Evolutionary conservation across 2,113 vertebrate genomes (phyloP).

Genomic region (Heterochromis multidens): DNA sequence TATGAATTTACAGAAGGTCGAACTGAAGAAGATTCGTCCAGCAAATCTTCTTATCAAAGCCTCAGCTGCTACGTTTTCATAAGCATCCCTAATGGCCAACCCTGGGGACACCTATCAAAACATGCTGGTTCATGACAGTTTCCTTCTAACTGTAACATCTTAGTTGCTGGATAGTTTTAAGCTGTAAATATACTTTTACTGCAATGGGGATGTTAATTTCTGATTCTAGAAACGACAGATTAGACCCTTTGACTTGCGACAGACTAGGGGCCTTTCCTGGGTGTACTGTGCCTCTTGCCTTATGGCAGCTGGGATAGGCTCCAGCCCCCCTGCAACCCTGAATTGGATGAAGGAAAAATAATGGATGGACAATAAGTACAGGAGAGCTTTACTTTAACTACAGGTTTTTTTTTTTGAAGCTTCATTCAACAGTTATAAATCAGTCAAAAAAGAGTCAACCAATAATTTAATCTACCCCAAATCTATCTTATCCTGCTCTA

Average conservation of each 20-base stretch:
- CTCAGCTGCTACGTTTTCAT: too few species aligned
- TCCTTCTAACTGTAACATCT: not conserved
- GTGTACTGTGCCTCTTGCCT: too few species aligned
- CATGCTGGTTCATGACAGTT: too few species aligned
- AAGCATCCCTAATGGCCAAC: too few species aligned
- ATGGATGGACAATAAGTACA: not conserved
- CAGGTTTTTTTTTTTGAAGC: not conserved
- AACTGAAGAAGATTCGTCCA: not conserved
- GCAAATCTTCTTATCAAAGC: too few species aligned
- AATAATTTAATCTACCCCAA: not conserved
- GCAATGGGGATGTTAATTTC: not conserved
- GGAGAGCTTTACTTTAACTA: not conserved
- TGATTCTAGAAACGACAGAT: not conserved
- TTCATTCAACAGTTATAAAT: not conserved
- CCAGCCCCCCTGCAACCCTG: too few species aligned
- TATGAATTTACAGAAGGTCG: not conserved
- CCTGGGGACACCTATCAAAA: too few species aligned
- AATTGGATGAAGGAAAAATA: too few species aligned
- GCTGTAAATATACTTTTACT: not conserved
- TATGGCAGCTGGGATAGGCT: too few species aligned
- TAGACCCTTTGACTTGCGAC: too few species aligned
- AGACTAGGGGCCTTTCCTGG: too few species aligned
- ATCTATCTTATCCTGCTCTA: not conserved
- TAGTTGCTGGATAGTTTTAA: not conserved
- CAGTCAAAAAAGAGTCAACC: not conserved